These are phyloP conservation scores for Mus minutoides DNA, from an alignment of 2,797 vertebrate species.

Conservation along the genomic window DNA sequence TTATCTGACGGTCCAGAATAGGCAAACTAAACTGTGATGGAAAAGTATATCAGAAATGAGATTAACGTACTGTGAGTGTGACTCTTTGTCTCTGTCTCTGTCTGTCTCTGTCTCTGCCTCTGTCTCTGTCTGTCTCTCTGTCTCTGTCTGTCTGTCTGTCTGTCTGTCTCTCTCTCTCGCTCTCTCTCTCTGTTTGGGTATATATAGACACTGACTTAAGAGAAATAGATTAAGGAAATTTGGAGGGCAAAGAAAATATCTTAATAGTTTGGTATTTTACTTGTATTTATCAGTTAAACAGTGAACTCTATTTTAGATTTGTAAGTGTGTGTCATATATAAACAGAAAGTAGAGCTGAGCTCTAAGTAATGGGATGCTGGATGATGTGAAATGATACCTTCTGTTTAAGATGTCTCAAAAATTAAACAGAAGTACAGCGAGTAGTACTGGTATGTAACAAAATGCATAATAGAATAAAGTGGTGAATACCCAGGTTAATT, in stretches of 20 bases:
- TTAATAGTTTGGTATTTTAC: background rate
- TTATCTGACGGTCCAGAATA: background rate
- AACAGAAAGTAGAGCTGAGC: background rate
- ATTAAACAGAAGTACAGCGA: background rate
- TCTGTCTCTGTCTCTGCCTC: background rate
- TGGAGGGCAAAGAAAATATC: background rate
- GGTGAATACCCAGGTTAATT: background rate
- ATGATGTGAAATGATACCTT: background rate
- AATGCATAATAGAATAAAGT: background rate
- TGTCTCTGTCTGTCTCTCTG: background rate
- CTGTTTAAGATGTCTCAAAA: background rate
- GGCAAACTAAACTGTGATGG: background rate
- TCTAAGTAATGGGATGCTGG: background rate
- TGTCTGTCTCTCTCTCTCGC: background rate
- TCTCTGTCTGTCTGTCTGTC: background rate
- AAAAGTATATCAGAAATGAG: background rate
- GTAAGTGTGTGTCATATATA: background rate
- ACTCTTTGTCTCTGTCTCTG: background rate
- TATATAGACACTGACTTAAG: background rate
- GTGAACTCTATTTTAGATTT: background rate
- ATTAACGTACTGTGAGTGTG: background rate
- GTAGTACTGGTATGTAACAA: background rate
- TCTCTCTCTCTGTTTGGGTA: background rate
- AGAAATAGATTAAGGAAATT: background rate
- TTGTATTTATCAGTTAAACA: constrained; percentile 6